phyloP scores from a whole-genome alignment of 2,113 vertebrate species.

The Notothenia rossii region DNA sequence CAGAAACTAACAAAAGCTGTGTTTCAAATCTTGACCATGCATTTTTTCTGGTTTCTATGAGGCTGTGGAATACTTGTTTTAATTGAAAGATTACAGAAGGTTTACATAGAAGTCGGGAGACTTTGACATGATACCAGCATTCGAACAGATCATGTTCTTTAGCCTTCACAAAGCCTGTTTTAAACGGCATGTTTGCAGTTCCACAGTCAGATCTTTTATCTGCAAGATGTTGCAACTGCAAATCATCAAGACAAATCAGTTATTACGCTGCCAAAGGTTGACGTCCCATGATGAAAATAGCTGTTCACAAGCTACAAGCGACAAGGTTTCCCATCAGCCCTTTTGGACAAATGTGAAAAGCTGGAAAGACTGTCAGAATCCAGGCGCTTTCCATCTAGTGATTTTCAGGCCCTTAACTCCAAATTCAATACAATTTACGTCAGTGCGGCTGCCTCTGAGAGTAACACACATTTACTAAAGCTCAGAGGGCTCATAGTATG shows the following conservation, averaged over 20 bases:
- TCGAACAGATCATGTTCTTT: constrained; percentile 1
- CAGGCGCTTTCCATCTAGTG: constrained; percentile 7
- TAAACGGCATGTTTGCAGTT: background rate
- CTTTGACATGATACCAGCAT: background rate
- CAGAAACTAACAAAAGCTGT: background rate
- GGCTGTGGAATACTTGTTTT: constrained; percentile 7
- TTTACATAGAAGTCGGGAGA: background rate
- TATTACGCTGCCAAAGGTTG: background rate
- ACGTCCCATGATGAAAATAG: constrained; percentile 7
- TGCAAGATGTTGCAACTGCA: background rate
- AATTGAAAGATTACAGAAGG: background rate
- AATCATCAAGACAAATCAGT: background rate
- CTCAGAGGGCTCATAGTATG: constrained; percentile 29
- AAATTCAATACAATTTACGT: constrained; percentile 50
- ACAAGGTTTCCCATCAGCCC: constrained; percentile 2
- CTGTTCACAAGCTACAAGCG: background rate
- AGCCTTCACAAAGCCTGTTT: background rate
- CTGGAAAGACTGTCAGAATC: constrained; percentile 18
- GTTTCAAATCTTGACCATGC: background rate
- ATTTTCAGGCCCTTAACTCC: constrained; percentile 23
- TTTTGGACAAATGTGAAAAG: constrained; percentile 2
- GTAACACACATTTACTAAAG: constrained; percentile 33
- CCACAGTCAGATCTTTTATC: background rate
- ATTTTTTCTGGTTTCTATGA: background rate
- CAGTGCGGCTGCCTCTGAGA: constrained; percentile 23